Evolutionary conservation across 2,888 invertebrate genomes (phyloP), one percentile per base, ranked within the genome.

Genomic region (Clepsis dumicolana): DNA sequence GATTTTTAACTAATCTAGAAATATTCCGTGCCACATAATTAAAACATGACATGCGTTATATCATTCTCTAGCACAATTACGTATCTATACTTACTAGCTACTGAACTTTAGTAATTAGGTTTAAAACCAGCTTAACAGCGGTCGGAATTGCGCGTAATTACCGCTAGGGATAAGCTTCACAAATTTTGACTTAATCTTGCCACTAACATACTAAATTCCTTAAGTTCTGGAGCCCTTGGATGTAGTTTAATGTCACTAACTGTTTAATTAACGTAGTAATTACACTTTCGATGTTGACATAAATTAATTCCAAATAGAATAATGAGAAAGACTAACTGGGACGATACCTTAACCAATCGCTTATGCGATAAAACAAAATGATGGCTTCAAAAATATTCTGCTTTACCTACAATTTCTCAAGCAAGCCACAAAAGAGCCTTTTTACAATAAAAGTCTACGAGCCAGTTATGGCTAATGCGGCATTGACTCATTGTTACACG

Each of bases 21-120:
- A n/a, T 12, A 21, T 21, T 38, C 38, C 0, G 21, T 21, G 48
- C 21, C 18, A 21, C 21, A 10, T 2, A 48, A 48, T 48, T 21
- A 10, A 48, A 48, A 21, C 21, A 48, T 48, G 21, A 10, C 12
- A 12, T 48, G 21, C 48, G 48, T 21, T 21, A 21, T 21, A 48
- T n/a, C 21, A 12, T 48, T 21, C 12, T 12, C 21, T 12, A 12
- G 48, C 21, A 21, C 18, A 48, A 48, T 48, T 18, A 18, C 21
- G 48, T 21, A 48, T 48, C 44, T 44, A 44, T 44, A 48, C 48
- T 21, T 4, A 21, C 48, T 21, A 48, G 48, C 48, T 48, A 21
- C 48, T 21, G 10, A 48, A 48, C 48, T 48, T 48, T 48, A 48
- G 48, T 48, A 48, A 48, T 48, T 48, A 48, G 48, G 48, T 21